Percentiles rank a stretch among this genome's conserved stretches.
phyloP scores from a whole-genome alignment of 2,797 vertebrate genomes.

The Rhincodon typus region DNA sequence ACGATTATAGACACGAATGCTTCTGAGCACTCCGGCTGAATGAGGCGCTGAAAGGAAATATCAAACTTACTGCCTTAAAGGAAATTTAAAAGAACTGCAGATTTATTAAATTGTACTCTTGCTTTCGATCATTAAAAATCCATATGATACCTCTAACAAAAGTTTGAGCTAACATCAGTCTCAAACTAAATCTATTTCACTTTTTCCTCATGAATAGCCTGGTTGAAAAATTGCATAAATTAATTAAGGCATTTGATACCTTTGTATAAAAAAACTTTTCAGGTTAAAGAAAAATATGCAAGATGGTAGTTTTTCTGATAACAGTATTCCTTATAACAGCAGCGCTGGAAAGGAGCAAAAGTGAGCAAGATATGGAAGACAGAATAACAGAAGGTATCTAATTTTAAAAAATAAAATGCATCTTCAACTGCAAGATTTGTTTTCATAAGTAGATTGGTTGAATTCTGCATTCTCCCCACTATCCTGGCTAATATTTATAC shows the following conservation, averaged over 20 bases:
- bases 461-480: neutral
- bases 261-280: neutral
- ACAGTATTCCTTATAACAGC: neutral
- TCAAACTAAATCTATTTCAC: neutral
- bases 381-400: slow-evolving; percentile 3
- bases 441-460: neutral
- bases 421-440: neutral
- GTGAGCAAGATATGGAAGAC: slow-evolving; percentile 20
- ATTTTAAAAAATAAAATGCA: neutral
- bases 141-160: neutral
- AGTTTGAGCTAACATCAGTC: neutral
- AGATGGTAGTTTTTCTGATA: neutral
- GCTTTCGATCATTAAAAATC: neutral
- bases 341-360: neutral
- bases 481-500: no score
- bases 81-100: neutral
- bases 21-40: neutral
- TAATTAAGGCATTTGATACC: neutral
- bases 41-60: neutral
- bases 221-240: neutral
- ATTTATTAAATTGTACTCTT: neutral
- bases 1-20: neutral
- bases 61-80: neutral
- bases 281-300: neutral
- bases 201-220: neutral